These are phyloP conservation scores for Lucifuga dentata DNA, from an alignment of 2,113 vertebrate genomes.

Conservation along the genomic window DNA sequence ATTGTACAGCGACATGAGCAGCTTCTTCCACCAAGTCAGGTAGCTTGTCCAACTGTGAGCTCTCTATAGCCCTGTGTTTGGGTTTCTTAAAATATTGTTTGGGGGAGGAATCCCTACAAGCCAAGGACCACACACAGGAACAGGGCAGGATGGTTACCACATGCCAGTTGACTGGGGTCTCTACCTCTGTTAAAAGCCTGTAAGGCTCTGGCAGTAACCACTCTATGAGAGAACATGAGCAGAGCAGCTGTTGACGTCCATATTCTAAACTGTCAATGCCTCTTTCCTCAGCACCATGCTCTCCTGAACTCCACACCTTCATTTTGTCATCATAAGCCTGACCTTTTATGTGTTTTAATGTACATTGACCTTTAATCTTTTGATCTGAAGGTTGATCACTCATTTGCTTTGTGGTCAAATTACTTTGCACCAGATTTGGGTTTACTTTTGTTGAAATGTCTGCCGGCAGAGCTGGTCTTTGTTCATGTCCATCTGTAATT, in stretches of 20 bases:
- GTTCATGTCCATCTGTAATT: constrained; percentile 6
- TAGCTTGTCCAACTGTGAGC: neutral
- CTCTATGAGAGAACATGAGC: constrained; percentile 36
- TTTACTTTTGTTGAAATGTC: neutral
- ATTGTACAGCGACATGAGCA: neutral
- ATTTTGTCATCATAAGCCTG: neutral
- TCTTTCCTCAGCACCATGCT: neutral
- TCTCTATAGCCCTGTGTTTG: neutral
- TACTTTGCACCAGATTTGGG: neutral
- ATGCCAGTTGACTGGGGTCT: constrained; percentile 35
- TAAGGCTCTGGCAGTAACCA: constrained; percentile 35
- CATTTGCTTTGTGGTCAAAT: constrained; percentile 8
- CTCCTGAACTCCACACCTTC: neutral
- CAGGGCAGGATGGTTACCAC: constrained; percentile 41
- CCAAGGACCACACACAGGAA: constrained; percentile 44
- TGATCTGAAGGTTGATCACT: neutral
- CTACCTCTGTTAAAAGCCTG: constrained; percentile 27
- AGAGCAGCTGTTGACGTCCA: constrained; percentile 32
- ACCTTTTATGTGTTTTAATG: constrained; percentile 10
- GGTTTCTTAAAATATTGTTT: constrained; percentile 13
- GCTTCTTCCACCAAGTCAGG: neutral
- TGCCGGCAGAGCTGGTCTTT: neutral
- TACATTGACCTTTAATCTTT: constrained; percentile 3
- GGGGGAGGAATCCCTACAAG: constrained; percentile 34
- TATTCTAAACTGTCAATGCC: constrained; percentile 25